phyloP scores from a whole-genome alignment of 2,797 vertebrate species.

The Tolypeutes matacus region DNA sequence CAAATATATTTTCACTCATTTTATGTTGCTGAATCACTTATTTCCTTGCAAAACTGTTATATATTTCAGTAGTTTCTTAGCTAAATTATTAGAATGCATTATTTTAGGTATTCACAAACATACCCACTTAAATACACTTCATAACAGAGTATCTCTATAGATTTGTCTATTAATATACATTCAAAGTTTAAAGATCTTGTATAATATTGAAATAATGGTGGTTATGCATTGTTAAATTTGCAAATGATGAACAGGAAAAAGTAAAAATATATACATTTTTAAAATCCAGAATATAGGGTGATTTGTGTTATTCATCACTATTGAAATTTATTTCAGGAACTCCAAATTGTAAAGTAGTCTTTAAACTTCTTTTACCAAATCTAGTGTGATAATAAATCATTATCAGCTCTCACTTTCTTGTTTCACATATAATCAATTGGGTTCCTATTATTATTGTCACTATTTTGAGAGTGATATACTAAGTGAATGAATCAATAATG shows the following conservation, averaged over 20 bases:
- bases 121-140: not conserved
- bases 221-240: not conserved
- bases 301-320: not conserved
- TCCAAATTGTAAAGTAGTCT: not conserved
- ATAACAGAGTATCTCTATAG: not conserved
- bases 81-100: not conserved
- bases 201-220: not conserved
- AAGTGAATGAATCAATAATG: not conserved
- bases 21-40: constrained; percentile 45
- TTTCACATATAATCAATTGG: not conserved
- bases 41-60: not conserved
- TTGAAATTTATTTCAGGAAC: not conserved
- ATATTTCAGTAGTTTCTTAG: constrained; percentile 24
- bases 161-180: not conserved
- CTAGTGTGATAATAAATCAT: not conserved
- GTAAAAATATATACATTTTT: not conserved
- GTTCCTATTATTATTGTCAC: constrained; percentile 12
- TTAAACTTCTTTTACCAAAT: not conserved
- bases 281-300: not conserved
- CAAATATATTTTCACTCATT: constrained; percentile 54
- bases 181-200: not conserved
- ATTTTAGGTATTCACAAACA: not conserved
- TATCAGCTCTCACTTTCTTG: not conserved
- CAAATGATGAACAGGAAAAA: not conserved
- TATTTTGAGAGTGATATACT: constrained; percentile 1